Base-by-base conservation (phyloP, 2,797 vertebrate genomes). In the Lophura swinhoii region DNA sequence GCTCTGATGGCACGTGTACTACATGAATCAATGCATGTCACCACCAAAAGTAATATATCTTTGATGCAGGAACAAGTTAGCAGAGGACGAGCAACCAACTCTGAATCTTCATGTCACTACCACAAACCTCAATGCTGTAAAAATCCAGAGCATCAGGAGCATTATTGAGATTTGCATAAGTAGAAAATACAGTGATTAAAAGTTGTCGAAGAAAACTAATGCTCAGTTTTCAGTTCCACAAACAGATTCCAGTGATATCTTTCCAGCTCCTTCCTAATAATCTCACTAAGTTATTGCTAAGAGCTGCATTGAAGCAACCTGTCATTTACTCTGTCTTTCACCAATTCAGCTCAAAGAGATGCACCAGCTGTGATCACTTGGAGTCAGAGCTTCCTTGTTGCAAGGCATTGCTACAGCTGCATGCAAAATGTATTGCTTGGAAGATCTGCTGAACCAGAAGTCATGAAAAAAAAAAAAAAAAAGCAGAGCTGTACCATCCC, bases 291-390 rank as follows among this genome's bases (percentile, higher is more conserved):
- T 93, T 96, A 91, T 79, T 91, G 12, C 74, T 95, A 88, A 93
- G 64, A 93, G 53, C 44, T 79, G 63, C 93, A 93, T 95, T 94
- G 93, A 96, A 91, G 62, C 35, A 96, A 95, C 93, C 87, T 94
- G 95, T 96, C 91, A 95, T 96, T 96, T 95, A 90, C 68, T 75
- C 93, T 94, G 96, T 88, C 92, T 93, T 95, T 96, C 95, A 95
- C 89, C 73, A 92, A 62, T 84, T 96, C 87, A 87, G 46, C 95
- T 96, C 89, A 92, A 96, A 96, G 63, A 81, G 79, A 91, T 73
- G 73, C 0, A 4, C 89, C 95, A 96, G 91, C 96, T 96, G 96
- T 81, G 89, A 95, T 95, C 73, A 39, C 60, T 95, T 73, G 73
- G 87, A 95, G 59, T 76, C 84, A 64, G 92, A 94, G 83, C 48